phyloP scores from a whole-genome alignment of 2,888 invertebrate species.

The Rhorus exstirpatorius region DNA sequence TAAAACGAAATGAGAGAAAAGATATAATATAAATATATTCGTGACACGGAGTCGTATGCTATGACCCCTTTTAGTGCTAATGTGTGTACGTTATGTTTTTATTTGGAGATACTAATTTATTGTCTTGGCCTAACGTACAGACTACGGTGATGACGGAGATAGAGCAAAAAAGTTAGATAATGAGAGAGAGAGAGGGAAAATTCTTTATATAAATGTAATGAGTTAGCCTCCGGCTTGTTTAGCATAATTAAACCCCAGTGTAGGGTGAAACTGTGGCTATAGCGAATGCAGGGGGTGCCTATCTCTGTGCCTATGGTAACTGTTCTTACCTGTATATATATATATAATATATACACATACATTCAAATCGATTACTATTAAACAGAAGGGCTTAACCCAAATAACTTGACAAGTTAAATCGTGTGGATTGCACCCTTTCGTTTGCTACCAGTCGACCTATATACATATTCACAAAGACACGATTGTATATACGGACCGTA shows the following conservation, averaged over 20 bases:
- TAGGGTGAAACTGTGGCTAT: conserved; percentile 30
- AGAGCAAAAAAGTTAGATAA: conserved; percentile 13
- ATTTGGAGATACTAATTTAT: conserved; percentile 70
- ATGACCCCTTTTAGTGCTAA: conserved; percentile 45
- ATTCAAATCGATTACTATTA: not conserved
- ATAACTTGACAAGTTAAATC: not conserved
- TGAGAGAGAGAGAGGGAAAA: conserved; percentile 14
- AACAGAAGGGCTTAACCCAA: not conserved
- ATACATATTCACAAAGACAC: not conserved
- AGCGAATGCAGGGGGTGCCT: conserved; percentile 56
- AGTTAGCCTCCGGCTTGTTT: conserved; percentile 18
- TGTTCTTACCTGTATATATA: conserved; percentile 4
- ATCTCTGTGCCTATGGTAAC: conserved; percentile 55
- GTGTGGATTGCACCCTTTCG: not conserved
- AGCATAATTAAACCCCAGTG: conserved; percentile 48
- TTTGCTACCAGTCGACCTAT: not conserved
- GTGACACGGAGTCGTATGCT: conserved; percentile 48
- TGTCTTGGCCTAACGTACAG: conserved; percentile 28
- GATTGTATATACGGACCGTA: not conserved
- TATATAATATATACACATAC: not conserved
- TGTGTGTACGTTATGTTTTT: conserved; percentile 61
- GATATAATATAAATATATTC: conserved; percentile 44
- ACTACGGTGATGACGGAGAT: not conserved
- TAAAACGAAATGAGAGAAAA: conserved; percentile 35
- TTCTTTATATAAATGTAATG: conserved; percentile 42